Evolutionary conservation across 2,888 invertebrate species (phyloP), one percentile per base, ranked within the genome.

Genomic region (Diarsia rubi): DNA sequence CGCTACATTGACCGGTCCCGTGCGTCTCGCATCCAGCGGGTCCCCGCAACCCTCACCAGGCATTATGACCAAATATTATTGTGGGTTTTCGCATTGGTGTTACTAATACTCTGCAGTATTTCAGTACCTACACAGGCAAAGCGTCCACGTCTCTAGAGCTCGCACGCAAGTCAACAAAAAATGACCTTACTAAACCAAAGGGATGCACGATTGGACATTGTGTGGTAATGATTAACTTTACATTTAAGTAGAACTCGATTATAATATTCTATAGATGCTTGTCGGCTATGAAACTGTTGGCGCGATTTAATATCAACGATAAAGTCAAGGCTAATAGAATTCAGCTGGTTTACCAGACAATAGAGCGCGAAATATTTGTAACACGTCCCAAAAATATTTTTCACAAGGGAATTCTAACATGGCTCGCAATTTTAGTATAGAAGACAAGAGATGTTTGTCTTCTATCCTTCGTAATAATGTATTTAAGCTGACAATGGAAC

Each of bases 271-370:
- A 70, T 74, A 69, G 54, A 67, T 67, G 69, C 57, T 72, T 77
- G 45, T 69, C 57, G 47, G 47, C 69, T 70, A 72, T 74, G 44
- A 60, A 78, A 84, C 60, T 65, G 70, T 69, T 69, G 54, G 62
- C 27, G 52, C 57, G 63, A 80, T 73, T 37, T 64, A 75, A 75
- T 74, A 73, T 75, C 67, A 54, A 75, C 73, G 75, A 78, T 85
- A 82, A 85, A 83, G 71, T 78, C 86, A 85, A 85, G 85, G 83
- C 70, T 77, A 83, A 81, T 75, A 70, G 64, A 73, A 83, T 81
- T 74, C 65, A 70, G 74, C 69, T 66, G 67, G 64, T 65, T 77
- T 73, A 74, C 62, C 49, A 75, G 73, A 81, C 66, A 79, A 71
- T 75, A 66, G 47, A 62, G 47, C 54, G 68, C 44, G 54, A 66